Evolutionary conservation across 2,888 invertebrate species (phyloP), one percentile per base, ranked within the genome.

Genomic region (Apodemia mormo): DNA sequence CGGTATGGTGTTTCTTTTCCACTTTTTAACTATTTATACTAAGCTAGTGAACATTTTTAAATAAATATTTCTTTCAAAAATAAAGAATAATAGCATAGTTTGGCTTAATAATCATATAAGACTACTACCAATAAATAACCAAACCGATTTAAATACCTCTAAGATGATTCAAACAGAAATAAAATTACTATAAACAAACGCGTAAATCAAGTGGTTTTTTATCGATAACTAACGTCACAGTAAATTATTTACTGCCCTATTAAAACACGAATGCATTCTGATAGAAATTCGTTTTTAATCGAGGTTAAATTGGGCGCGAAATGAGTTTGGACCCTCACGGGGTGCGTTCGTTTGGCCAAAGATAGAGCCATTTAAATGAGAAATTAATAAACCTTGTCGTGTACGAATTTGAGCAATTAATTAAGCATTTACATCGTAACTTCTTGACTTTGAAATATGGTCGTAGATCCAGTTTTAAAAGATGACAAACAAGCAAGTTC

Each of bases 241-340:
- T 75, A 75, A 72, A 79, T 77, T 74, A 77, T 76, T 72, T 76
- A 75, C 86, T 84, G 73, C 85, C 80, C 87, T 86, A 86, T 80
- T 82, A 83, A 85, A 85, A 84, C 85, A 82, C 82, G 83, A 86
- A 86, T 88, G 90, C 89, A 88, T 87, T 89, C 86, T 89, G 85
- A 89, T 87, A 88, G 88, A 91, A 90, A 90, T 92, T 91, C 85
- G 89, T 89, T 92, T 92, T 92, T 93, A 93, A 93, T 93, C 89
- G 90, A 88, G 85, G 85, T 87, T 84, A 90, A 94, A 94, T 94
- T 93, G 92, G 90, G 93, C 93, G 93, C 89, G 92, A 92, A 94
- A 94, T 93, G 89, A 93, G 85, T 85, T 84, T 81, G 80, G 84
- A 80, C 88, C 89, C 89, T 85, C 84, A 78, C 75, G 75, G 74